A percentile compares a stretch with the other conserved stretches of the same genome.
These are phyloP conservation scores for Sympetrum striolatum DNA, from an alignment of 2,888 invertebrate genomes.

Conservation along the genomic window DNA sequence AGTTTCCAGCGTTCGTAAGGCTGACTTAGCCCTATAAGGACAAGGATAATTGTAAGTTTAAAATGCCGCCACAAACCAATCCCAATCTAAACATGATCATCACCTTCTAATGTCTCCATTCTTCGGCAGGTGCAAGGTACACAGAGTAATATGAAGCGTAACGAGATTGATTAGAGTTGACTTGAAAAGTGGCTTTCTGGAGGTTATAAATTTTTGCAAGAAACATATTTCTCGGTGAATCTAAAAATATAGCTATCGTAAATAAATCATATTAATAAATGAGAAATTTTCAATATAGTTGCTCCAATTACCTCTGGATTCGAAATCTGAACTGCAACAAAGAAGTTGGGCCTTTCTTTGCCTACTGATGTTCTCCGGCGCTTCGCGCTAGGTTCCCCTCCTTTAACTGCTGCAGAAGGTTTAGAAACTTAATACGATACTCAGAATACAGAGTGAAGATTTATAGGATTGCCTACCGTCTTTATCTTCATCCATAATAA, in stretches of 20 bases:
- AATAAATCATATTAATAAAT: background rate
- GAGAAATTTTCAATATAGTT: background rate
- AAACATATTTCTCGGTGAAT: background rate
- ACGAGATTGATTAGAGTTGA: background rate
- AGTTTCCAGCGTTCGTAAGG: background rate
- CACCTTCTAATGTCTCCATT: conserved; percentile 13
- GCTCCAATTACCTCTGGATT: background rate
- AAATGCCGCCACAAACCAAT: background rate
- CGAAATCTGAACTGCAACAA: background rate
- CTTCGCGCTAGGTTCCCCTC: background rate
- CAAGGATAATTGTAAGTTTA: background rate
- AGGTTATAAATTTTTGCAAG: background rate
- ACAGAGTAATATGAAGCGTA: conserved; percentile 8
- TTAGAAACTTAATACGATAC: background rate
- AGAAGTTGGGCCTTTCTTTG: conserved; percentile 1
- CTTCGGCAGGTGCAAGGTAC: background rate
- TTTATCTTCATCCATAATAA: background rate
- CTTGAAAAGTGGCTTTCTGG: conserved; percentile 11
- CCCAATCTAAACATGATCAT: background rate
- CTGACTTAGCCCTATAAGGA: background rate
- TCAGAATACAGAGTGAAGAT: background rate
- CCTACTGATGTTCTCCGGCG: background rate
- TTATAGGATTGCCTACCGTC: background rate
- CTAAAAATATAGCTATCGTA: background rate
- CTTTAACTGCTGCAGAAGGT: background rate